Evolutionary conservation across 2,888 invertebrate genomes (phyloP), one percentile per base, ranked within the genome.

Genomic region (Dryobotodes eremita): DNA sequence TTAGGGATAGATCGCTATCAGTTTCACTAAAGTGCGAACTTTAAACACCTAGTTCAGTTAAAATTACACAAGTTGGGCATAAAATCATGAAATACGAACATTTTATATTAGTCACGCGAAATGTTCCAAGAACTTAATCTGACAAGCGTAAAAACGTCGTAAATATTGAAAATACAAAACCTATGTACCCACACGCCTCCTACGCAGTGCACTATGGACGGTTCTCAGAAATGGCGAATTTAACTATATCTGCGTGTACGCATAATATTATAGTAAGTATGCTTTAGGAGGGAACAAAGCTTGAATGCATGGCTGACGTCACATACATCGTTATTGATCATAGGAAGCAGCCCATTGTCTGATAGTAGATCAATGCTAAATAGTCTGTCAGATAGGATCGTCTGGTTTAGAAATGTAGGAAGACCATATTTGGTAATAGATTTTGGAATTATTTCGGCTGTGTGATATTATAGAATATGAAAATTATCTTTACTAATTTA

Each of bases 91-190:
- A 66, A 77, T 66, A 85, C 70, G 68, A 55, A 77, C 70, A 78
- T 81, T 88, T 79, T 76, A 83, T 77, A 78, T 83, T 80, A 83
- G 83, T 83, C 79, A 79, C 82, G 79, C 82, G 66, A 71, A 81
- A 89, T 82, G 71, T 88, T 86, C 83, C 79, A 57, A 82, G 88
- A 88, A 83, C 23, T 68, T 84, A 86, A 84, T 89, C 85, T 82
- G 86, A 85, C 86, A 84, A 75, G 85, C 85, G 89, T 89, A 86
- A 89, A 87, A 89, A 82, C 73, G 76, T 86, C 85, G 84, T 90
- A 87, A 90, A 87, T 87, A 85, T 87, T 82, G 83, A 87, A 89
- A 90, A 84, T 85, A 84, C 78, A 89, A 84, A 85, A 85, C 80
- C 50, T 82, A 74, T 76, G 85, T 88, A 83, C 80, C 79, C 87